These are phyloP conservation scores for Acrocephalus scirpaceus DNA, from an alignment of 2,797 vertebrate species.

Conservation along the genomic window DNA sequence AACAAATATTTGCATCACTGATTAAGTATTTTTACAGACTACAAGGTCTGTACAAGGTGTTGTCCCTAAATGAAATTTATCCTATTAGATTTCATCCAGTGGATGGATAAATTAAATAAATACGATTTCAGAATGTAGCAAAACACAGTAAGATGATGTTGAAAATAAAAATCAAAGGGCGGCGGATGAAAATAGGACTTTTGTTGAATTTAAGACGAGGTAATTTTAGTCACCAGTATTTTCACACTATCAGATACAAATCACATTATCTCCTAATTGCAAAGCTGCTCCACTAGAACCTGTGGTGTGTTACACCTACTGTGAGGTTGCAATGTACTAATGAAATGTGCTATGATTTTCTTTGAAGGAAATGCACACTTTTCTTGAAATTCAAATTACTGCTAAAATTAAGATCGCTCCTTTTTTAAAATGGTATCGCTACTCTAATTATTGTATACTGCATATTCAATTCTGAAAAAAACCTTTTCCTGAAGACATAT, in stretches of 20 bases:
- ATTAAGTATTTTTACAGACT: background rate
- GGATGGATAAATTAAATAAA: background rate
- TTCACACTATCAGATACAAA: background rate
- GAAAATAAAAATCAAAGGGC: background rate
- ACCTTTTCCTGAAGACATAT: conserved; percentile 43
- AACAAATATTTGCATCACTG: background rate
- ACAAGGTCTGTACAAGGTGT: background rate
- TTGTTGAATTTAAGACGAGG: background rate
- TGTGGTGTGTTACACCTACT: background rate
- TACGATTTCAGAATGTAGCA: background rate
- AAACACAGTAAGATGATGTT: background rate
- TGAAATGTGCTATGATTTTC: background rate
- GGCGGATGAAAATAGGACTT: background rate
- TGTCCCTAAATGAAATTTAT: background rate
- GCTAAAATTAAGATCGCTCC: background rate
- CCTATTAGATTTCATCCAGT: background rate
- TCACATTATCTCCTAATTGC: background rate
- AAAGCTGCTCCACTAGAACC: background rate
- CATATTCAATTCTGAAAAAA: background rate
- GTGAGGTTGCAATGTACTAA: background rate
- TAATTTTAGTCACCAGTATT: background rate
- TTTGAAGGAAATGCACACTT: background rate
- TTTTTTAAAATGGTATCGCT: background rate
- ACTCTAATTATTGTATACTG: conserved; percentile 13
- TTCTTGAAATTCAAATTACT: conserved; percentile 21